Conservation (phyloP, 2,888 invertebrate species). For the Caenorhabditis wallacei region DNA sequence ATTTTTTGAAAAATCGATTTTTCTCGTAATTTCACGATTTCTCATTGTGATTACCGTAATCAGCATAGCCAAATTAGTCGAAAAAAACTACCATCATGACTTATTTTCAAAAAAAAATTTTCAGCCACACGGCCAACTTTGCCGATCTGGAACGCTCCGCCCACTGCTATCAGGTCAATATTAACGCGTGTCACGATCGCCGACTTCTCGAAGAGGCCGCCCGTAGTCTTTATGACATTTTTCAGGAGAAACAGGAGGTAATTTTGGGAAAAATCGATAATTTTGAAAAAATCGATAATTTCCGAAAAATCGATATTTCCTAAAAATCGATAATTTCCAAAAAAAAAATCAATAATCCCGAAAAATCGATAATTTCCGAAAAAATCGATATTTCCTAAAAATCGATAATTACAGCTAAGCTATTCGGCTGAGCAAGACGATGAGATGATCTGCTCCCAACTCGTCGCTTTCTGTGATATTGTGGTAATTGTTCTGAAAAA, state of each 20-base stretch:
- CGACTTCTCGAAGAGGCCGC: conserved; percentile 37
- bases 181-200: conserved; percentile 66
- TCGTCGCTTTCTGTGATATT: conserved; percentile 51
- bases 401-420: conserved; percentile 52
- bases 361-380: too few species aligned
- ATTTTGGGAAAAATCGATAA: too few species aligned
- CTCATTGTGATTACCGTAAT: too few species aligned
- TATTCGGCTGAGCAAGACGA: conserved; percentile 67
- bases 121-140: conserved; percentile 6
- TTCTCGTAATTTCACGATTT: background rate
- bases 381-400: too few species aligned
- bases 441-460: conserved; percentile 26
- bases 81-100: background rate
- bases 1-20: background rate
- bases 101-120: conserved; percentile 1
- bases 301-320: too few species aligned
- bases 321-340: too few species aligned
- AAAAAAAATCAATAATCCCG: too few species aligned
- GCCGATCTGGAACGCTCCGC: conserved; percentile 5
- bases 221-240: conserved; percentile 57
- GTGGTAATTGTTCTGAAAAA: conserved; percentile 23
- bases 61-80: background rate
- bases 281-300: too few species aligned
- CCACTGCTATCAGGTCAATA: conserved; percentile 56
- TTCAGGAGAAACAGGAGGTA: conserved; percentile 70